Evolutionary conservation across 2,888 invertebrate species (phyloP).

Genomic region (Epinotia brunnichana): DNA sequence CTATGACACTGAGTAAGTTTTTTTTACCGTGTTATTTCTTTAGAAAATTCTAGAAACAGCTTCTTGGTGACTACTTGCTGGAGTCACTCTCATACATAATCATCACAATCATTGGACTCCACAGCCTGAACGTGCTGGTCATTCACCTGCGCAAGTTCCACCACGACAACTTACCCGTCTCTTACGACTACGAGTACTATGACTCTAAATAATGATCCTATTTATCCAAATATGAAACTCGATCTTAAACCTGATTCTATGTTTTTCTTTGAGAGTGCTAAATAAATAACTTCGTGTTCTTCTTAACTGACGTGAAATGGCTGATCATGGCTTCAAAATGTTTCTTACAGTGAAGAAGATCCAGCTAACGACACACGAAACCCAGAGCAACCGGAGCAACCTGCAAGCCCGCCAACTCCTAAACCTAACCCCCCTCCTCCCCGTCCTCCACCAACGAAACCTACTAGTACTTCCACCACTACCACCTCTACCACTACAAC

Average conservation of each 20-base stretch:
- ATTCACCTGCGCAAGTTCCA: background rate
- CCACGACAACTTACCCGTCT: background rate
- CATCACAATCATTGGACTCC: background rate
- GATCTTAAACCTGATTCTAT: no score
- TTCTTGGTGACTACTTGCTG: no score
- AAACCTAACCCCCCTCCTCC: slow-evolving; percentile 41
- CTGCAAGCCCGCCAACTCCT: slow-evolving; percentile 46
- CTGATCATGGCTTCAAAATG: background rate
- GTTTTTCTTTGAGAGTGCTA: no score
- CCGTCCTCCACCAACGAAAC: slow-evolving; percentile 47
- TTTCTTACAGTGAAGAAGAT: slow-evolving; percentile 62
- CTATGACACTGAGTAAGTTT: slow-evolving; percentile 70
- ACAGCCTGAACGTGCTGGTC: background rate
- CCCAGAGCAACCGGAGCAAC: slow-evolving; percentile 45
- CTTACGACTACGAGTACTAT: background rate
- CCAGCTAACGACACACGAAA: slow-evolving; percentile 48
- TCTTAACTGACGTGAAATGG: background rate
- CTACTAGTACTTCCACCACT: slow-evolving; percentile 48
- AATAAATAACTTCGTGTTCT: no score
- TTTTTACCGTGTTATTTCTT: no score
- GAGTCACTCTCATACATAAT: no score
- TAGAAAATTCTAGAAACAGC: background rate
- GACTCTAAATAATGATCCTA: background rate
- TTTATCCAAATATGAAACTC: no score
- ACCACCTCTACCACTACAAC: slow-evolving; percentile 50